Evolutionary conservation across 2,888 invertebrate genomes (phyloP).

Genomic region (Reticulitermes lucifugus): DNA sequence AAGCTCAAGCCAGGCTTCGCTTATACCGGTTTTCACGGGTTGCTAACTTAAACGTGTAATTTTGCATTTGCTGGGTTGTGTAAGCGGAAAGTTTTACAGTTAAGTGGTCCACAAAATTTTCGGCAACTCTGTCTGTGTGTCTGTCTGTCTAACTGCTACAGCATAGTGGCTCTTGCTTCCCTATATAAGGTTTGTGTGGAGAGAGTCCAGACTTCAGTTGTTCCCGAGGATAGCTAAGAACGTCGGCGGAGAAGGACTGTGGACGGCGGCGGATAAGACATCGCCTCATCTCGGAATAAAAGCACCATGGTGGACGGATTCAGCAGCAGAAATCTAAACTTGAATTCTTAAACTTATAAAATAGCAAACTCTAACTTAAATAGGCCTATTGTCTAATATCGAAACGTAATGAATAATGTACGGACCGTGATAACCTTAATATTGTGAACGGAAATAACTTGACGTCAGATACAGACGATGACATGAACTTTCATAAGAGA

Average conservation of each 20-base stretch:
- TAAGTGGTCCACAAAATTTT: conserved; percentile 72
- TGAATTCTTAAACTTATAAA: too few species aligned
- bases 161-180: conserved; percentile 38
- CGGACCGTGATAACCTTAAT: too few species aligned
- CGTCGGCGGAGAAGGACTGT: neutral
- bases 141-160: conserved; percentile 41
- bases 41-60: conserved; percentile 71
- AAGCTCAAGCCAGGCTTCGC: conserved; percentile 53
- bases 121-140: conserved; percentile 62
- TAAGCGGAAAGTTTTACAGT: conserved; percentile 72
- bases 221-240: conserved; percentile 53
- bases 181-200: conserved; percentile 66
- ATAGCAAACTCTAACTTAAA: too few species aligned
- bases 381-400: too few species aligned
- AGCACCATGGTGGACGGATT: too few species aligned
- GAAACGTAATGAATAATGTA: too few species aligned
- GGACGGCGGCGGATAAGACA: neutral
- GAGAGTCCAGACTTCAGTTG: conserved; percentile 59
- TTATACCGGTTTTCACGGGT: conserved; percentile 67
- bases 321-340: too few species aligned
- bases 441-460: too few species aligned
- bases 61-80: conserved; percentile 68
- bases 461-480: too few species aligned
- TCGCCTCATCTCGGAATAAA: neutral
- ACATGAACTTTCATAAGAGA: too few species aligned